A percentile compares a stretch with the other conserved stretches of the same genome.
Evolutionary conservation across 2,113 vertebrate genomes (phyloP).

Genomic region (Bubo scandiacus): DNA sequence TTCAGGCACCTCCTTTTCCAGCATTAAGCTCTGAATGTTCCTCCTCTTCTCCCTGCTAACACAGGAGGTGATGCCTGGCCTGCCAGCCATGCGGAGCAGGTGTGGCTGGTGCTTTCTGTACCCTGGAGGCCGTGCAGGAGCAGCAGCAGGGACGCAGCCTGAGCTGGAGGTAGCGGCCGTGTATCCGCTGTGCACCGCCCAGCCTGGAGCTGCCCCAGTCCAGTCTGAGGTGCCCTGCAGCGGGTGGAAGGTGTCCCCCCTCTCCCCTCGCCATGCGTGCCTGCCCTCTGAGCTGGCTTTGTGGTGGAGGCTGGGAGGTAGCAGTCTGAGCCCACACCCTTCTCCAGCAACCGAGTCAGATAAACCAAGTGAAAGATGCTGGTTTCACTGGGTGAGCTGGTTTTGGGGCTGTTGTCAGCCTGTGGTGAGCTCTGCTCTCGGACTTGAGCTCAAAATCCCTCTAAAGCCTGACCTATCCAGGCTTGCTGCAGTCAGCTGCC

Average conservation of each 20-base stretch:
- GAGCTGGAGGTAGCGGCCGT: background rate
- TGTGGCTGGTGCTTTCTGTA: background rate
- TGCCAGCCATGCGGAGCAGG: rapidly evolving
- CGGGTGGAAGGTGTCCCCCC: background rate
- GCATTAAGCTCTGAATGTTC: background rate
- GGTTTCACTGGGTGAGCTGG: background rate
- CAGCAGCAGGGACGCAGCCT: background rate
- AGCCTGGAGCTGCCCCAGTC: background rate
- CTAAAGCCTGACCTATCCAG: background rate
- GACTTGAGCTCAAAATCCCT: background rate
- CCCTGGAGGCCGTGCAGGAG: background rate
- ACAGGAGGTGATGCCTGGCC: background rate
- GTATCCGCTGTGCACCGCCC: background rate
- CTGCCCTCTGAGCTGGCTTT: background rate
- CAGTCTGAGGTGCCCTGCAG: background rate
- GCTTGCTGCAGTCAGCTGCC: background rate
- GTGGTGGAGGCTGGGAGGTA: background rate
- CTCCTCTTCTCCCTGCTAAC: background rate
- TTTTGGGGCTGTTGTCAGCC: background rate
- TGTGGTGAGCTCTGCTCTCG: background rate
- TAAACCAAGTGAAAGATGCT: background rate
- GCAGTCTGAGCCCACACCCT: background rate
- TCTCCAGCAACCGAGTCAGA: background rate
- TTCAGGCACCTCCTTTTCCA: background rate
- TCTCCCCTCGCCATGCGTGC: rapidly evolving